Evolutionary conservation across 1,140 invertebrate species (phyloP).

Genomic region (Drosophila willistoni): DNA sequence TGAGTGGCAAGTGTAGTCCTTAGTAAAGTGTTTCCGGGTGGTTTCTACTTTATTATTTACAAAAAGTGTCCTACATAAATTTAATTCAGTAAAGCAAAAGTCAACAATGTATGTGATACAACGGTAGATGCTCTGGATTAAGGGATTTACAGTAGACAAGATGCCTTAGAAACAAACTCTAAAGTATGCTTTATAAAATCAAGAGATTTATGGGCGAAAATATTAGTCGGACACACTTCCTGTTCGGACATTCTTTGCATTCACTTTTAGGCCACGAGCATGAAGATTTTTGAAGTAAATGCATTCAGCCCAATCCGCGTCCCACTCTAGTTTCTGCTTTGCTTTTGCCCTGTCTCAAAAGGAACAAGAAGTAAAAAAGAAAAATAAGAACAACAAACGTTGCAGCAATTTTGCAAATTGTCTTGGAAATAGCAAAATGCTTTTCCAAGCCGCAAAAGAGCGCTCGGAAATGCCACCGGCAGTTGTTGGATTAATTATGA

Average conservation of each 20-base stretch:
- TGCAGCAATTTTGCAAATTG: conserved; percentile 75
- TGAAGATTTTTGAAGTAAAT: conserved; percentile 47
- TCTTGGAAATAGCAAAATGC: conserved; percentile 69
- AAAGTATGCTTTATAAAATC: background rate
- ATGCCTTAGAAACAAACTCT: too few species aligned
- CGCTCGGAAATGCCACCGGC: conserved; percentile 70
- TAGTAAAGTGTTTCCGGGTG: background rate
- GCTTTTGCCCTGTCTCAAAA: conserved; percentile 26
- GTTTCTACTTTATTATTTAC: too few species aligned
- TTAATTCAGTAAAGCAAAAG: too few species aligned
- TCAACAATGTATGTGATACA: too few species aligned
- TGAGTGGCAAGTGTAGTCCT: background rate
- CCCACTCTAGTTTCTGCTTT: conserved; percentile 6
- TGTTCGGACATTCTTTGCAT: conserved; percentile 29
- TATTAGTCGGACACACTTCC: background rate
- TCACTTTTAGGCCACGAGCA: conserved; percentile 36
- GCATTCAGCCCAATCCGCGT: conserved; percentile 1
- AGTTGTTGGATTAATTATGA: conserved; percentile 81
- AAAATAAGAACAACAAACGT: conserved; percentile 40
- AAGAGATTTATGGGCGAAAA: conserved; percentile 3
- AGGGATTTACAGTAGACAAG: too few species aligned
- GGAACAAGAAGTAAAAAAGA: conserved; percentile 33
- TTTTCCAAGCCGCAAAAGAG: conserved; percentile 49
- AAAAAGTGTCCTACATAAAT: too few species aligned
- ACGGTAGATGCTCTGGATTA: too few species aligned